phyloP scores from a whole-genome alignment of 2,113 vertebrate species.

The Puntigrus tetrazona region DNA sequence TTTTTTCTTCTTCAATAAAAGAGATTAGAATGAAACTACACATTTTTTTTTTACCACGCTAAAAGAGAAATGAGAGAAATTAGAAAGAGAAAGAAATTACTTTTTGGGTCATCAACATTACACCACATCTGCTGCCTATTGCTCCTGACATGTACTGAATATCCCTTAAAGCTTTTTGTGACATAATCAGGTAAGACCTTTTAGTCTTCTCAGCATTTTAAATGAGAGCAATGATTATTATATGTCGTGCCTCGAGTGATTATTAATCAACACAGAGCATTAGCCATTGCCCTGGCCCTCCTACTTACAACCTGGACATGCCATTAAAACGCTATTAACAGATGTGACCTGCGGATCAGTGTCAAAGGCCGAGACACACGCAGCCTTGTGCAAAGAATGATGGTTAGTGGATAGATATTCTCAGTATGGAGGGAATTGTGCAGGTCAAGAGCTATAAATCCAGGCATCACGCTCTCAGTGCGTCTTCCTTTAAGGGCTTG shows the following conservation, averaged over 20 bases:
- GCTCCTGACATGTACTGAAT: neutral
- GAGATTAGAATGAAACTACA: too few relatives aligned
- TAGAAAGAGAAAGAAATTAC: neutral
- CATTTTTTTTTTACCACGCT: neutral
- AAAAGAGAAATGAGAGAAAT: neutral
- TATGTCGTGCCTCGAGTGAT: constrained; percentile 1
- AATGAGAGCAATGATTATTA: constrained; percentile 34
- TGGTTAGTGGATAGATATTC: neutral
- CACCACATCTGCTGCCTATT: neutral
- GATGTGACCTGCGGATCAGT: neutral
- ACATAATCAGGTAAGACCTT: constrained; percentile 17
- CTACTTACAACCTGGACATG: constrained; percentile 1
- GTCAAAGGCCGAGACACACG: neutral
- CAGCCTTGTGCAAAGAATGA: neutral
- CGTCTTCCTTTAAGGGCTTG: constrained; percentile 36
- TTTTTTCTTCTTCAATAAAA: too few relatives aligned
- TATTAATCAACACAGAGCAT: neutral
- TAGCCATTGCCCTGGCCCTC: neutral
- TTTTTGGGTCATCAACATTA: neutral
- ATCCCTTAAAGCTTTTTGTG: neutral
- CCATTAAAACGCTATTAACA: constrained; percentile 23
- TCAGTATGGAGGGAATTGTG: constrained; percentile 16
- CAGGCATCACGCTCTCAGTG: constrained; percentile 36
- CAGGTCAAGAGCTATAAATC: constrained; percentile 47
- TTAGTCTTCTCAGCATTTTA: neutral